A percentile compares a stretch with the other conserved stretches of the same genome.
Conservation (phyloP, 2,113 vertebrate species). For the Nestor notabilis region DNA sequence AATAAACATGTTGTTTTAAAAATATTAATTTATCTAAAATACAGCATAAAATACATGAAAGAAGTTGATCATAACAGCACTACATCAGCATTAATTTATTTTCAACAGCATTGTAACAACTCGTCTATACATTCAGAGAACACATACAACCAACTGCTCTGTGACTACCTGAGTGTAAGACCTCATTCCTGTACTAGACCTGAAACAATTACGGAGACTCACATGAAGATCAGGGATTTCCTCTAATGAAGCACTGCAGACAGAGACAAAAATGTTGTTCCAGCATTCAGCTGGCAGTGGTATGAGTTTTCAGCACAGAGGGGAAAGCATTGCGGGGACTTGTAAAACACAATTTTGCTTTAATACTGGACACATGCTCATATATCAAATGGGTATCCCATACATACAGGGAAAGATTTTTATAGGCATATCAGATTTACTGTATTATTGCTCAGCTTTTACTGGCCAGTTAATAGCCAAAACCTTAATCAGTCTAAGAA, state of each 20-base stretch:
- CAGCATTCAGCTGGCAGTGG: neutral
- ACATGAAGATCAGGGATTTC: neutral
- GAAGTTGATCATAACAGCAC: rapidly evolving
- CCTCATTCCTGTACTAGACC: neutral
- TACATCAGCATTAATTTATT: neutral
- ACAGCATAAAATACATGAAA: neutral
- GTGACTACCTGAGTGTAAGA: neutral
- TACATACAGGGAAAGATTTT: neutral
- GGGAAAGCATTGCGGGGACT: neutral
- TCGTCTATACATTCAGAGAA: neutral
- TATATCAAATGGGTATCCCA: neutral
- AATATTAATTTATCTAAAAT: neutral
- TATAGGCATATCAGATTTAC: neutral
- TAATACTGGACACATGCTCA: neutral
- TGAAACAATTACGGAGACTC: neutral
- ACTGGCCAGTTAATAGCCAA: neutral
- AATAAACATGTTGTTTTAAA: neutral
- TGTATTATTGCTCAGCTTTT: neutral
- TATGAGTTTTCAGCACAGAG: neutral
- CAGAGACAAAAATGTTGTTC: neutral
- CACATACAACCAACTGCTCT: neutral
- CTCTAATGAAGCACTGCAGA: neutral
- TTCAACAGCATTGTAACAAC: neutral
- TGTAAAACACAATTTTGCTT: neutral
- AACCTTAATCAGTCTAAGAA: neutral